Evolutionary conservation across 2,888 invertebrate species (phyloP).

Genomic region (Latrodectus hesperus): DNA sequence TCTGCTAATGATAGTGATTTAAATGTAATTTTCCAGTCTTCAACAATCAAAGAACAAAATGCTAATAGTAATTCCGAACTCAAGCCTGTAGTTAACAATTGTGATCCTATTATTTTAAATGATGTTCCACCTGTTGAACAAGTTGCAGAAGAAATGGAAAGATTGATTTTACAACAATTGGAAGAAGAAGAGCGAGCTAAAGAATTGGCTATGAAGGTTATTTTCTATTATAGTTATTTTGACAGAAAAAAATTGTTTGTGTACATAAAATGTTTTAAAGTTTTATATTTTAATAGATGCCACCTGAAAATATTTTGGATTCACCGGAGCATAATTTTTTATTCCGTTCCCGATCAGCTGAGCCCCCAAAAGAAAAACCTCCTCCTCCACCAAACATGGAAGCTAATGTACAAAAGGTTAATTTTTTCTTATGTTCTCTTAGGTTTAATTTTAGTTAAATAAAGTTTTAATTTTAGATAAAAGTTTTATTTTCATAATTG

Average conservation of each 20-base stretch:
- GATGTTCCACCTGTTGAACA: slow-evolving; percentile 63
- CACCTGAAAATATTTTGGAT: neutral
- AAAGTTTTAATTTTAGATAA: no score
- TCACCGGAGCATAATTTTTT: slow-evolving; percentile 58
- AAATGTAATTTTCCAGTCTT: slow-evolving; percentile 52
- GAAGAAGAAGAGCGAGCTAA: slow-evolving; percentile 64
- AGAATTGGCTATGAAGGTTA: slow-evolving; percentile 48
- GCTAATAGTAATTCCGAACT: neutral
- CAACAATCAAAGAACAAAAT: neutral
- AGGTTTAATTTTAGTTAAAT: no score
- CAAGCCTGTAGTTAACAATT: neutral
- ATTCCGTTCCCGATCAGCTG: slow-evolving; percentile 81
- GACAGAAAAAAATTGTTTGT: no score
- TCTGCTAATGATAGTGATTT: neutral
- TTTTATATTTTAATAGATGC: slow-evolving; percentile 1
- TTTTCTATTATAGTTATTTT: neutral
- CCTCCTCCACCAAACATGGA: slow-evolving; percentile 85
- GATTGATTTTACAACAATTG: slow-evolving; percentile 58
- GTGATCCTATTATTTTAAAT: slow-evolving; percentile 3
- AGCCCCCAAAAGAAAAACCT: slow-evolving; percentile 90
- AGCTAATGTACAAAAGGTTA: slow-evolving; percentile 75
- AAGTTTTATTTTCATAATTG: no score
- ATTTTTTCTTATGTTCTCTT: neutral
- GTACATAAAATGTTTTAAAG: no score
- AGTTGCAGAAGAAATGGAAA: slow-evolving; percentile 67